Evolutionary conservation across 2,113 vertebrate genomes (phyloP).

Genomic region (Archilochus colubris): DNA sequence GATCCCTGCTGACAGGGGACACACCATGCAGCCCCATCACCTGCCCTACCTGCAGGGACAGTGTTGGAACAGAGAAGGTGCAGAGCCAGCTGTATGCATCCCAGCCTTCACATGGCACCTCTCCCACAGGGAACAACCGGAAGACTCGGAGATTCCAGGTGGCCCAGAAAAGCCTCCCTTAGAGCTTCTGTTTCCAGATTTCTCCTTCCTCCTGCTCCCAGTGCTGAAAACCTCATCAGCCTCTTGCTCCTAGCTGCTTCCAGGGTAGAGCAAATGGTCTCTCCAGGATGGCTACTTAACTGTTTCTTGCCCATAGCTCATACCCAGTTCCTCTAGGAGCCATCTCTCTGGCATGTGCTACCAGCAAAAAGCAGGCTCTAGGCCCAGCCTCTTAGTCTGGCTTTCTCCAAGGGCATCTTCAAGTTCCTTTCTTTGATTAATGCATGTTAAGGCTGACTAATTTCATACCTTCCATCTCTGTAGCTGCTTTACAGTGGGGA

Average conservation of each 20-base stretch:
- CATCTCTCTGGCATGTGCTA: not conserved
- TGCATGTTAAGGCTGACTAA: not conserved
- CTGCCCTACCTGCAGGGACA: not conserved
- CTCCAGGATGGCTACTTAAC: not conserved
- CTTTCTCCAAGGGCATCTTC: constrained; percentile 25
- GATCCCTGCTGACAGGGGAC: too few relatives aligned
- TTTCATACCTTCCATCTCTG: not conserved
- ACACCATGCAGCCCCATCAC: rapidly evolving
- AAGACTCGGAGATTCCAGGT: not conserved
- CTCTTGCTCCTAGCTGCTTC: not conserved
- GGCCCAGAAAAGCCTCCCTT: not conserved
- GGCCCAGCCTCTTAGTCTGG: not conserved
- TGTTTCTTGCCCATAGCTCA: rapidly evolving
- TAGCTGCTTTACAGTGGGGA: not conserved
- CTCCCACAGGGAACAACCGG: not conserved
- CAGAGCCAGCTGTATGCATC: not conserved
- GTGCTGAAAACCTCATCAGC: not conserved
- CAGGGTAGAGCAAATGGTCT: not conserved
- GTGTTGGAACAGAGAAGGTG: not conserved
- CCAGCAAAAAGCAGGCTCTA: not conserved
- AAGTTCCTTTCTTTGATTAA: constrained; percentile 15
- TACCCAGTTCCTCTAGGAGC: not conserved
- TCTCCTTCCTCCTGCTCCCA: not conserved
- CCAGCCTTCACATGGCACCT: not conserved
- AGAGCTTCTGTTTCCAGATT: not conserved